phyloP scores from a whole-genome alignment of 2,888 invertebrate species.

The Saturnia japonica region DNA sequence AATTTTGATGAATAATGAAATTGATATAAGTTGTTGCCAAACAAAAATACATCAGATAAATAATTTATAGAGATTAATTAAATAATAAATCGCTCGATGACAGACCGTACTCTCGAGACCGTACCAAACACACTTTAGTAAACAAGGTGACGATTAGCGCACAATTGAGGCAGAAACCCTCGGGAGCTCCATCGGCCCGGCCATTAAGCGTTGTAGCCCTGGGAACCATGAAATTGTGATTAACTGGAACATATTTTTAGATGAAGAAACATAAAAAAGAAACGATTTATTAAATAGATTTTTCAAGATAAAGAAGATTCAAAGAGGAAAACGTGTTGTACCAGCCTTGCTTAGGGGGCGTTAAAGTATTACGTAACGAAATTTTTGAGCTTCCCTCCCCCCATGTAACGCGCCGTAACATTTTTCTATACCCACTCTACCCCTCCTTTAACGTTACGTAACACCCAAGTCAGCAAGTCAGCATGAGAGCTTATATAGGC shows the following conservation, averaged over 20 bases:
- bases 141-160: slow-evolving; percentile 58
- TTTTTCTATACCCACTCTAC: too few relatives aligned
- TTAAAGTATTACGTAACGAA: too few relatives aligned
- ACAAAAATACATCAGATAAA: too few relatives aligned
- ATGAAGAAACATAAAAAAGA: background rate
- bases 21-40: too few relatives aligned
- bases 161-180: slow-evolving; percentile 48
- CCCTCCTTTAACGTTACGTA: too few relatives aligned
- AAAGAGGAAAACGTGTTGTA: too few relatives aligned
- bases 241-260: slow-evolving; percentile 1
- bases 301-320: background rate
- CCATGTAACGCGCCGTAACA: too few relatives aligned
- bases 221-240: slow-evolving; percentile 11
- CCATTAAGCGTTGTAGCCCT: slow-evolving; percentile 16
- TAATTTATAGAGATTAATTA: background rate
- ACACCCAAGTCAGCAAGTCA: too few relatives aligned
- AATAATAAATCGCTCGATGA: slow-evolving; percentile 28
- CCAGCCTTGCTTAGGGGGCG: too few relatives aligned
- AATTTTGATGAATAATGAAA: too few relatives aligned
- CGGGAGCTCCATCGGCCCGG: slow-evolving; percentile 25
- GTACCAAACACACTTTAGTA: slow-evolving; percentile 52
- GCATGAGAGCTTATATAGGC: too few relatives aligned
- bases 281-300: background rate
- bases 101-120: slow-evolving; percentile 28
- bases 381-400: too few relatives aligned